Conservation (phyloP, 2,888 invertebrate species). For the Gortyna flavago region DNA sequence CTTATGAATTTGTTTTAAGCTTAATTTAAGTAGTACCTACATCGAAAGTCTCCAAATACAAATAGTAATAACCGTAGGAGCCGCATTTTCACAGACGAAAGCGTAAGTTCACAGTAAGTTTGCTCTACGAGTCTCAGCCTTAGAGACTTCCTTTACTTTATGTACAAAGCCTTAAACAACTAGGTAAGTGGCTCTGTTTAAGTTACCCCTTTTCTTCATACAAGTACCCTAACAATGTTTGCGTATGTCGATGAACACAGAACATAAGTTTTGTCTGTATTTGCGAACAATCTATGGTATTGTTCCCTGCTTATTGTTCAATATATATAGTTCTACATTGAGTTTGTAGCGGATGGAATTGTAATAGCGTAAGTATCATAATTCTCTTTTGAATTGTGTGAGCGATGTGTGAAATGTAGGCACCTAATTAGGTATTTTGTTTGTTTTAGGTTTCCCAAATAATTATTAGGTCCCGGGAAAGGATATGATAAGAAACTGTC, state of each 20-base stretch:
- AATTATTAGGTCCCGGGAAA: background rate
- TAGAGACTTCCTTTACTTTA: background rate
- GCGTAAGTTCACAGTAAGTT: background rate
- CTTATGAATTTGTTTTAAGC: background rate
- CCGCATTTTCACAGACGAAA: too few species aligned
- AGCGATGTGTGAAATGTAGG: slow-evolving; percentile 17
- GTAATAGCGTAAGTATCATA: slow-evolving; percentile 3
- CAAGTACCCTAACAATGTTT: slow-evolving; percentile 22
- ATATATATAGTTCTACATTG: slow-evolving; percentile 13
- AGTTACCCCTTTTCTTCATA: slow-evolving; percentile 21
- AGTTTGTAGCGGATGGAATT: slow-evolving; percentile 20
- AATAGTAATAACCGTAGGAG: background rate
- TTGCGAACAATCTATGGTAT: slow-evolving; percentile 45
- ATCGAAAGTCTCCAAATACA: background rate
- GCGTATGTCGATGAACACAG: slow-evolving; percentile 21
- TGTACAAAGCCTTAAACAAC: slow-evolving; percentile 17
- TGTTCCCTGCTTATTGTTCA: slow-evolving; percentile 50
- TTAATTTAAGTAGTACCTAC: background rate
- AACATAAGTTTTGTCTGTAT: slow-evolving; percentile 28
- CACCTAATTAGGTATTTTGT: background rate
- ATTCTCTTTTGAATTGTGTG: slow-evolving; percentile 8
- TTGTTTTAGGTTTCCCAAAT: background rate
- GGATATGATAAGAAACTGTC: background rate
- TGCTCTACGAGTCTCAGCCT: background rate
- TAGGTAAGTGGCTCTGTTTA: slow-evolving; percentile 2